Evolutionary conservation across 2,113 vertebrate genomes (phyloP).

Genomic region (Stercorarius parasiticus): DNA sequence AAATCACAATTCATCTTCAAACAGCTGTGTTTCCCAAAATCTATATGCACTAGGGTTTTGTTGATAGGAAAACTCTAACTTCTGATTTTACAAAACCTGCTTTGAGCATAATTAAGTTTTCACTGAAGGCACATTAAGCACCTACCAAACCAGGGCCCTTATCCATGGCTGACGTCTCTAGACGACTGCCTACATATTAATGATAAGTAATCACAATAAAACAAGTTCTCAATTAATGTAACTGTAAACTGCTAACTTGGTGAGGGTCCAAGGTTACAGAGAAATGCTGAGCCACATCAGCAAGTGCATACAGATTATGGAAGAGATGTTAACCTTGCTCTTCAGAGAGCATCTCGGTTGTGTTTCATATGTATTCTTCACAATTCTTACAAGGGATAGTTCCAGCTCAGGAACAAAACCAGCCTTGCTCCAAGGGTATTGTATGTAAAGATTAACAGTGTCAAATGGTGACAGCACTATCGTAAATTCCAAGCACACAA

Average conservation of each 20-base stretch:
- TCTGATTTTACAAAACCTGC: neutral
- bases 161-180: neutral
- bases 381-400: constrained; percentile 38
- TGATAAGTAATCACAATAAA: neutral
- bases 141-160: neutral
- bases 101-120: neutral
- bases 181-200: neutral
- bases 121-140: neutral
- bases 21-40: neutral
- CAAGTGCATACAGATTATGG: neutral
- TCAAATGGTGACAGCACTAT: constrained; percentile 62
- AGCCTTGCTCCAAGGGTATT: constrained; percentile 62
- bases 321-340: neutral
- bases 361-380: constrained; percentile 27
- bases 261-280: constrained; percentile 1
- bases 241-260: neutral
- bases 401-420: constrained; percentile 51
- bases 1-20: neutral
- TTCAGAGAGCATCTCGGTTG: neutral
- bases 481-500: constrained; percentile 65
- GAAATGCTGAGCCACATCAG: neutral
- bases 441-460: constrained; percentile 62
- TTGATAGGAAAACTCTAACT: neutral
- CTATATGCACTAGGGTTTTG: neutral
- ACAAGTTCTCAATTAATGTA: neutral